phyloP scores from a whole-genome alignment of 1,140 invertebrate genomes.

The Heliconius eleuchia region DNA sequence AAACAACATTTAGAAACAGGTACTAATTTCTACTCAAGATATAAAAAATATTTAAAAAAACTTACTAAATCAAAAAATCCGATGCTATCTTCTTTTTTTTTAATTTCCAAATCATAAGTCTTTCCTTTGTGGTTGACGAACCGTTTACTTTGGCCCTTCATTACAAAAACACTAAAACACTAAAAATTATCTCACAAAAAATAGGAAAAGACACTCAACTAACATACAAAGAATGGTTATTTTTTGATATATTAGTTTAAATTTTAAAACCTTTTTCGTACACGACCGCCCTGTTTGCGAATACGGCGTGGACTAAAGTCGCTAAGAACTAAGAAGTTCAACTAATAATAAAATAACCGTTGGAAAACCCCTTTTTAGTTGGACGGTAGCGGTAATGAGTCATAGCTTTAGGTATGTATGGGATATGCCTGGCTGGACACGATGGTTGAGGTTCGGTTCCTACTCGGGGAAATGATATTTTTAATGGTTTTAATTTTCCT shows the following conservation, averaged over 20 bases:
- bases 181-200: background rate
- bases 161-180: slow-evolving; percentile 28
- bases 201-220: background rate
- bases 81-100: slow-evolving; percentile 38
- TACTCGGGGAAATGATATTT: background rate
- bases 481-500: background rate
- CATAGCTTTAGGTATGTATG: background rate
- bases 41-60: background rate
- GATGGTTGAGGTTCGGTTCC: background rate
- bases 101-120: slow-evolving; percentile 45
- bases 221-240: background rate
- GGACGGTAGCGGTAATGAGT: background rate
- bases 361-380: slow-evolving; percentile 6
- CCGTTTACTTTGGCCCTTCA: slow-evolving; percentile 50
- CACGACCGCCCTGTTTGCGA: background rate
- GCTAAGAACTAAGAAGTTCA: background rate
- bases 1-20: too few species aligned
- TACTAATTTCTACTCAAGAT: too few species aligned
- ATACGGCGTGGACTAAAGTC: slow-evolving; percentile 7
- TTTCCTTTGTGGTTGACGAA: slow-evolving; percentile 50
- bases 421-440: background rate
- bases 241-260: background rate
- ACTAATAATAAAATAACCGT: slow-evolving; percentile 4
- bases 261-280: background rate
- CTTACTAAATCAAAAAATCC: slow-evolving; percentile 50